Evolutionary conservation across 1,140 invertebrate genomes (phyloP), one percentile per base, ranked within the genome.

Genomic region (Trichogramma pretiosum): DNA sequence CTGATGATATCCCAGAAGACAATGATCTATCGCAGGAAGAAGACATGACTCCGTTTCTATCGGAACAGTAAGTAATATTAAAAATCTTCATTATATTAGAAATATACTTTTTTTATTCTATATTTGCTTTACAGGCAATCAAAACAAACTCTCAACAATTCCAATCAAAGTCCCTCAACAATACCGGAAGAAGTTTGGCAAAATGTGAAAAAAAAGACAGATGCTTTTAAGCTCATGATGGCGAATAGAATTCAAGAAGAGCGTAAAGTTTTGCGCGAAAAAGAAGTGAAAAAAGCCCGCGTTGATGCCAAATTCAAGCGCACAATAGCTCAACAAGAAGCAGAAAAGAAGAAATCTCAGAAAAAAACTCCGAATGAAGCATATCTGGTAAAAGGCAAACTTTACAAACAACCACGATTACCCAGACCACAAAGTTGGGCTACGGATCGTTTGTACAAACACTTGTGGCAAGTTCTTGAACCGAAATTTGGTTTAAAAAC

Each of bases 391-490:
- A 56, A 67, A 42, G 66, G 66, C 0, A 37, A 54, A 9, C 35
- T 53, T 7, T 67, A 65, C 23, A 67, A 56, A 40, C 39, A 23
- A 17, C 64, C 63, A 0, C 59, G 42, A 34, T 53, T 67, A 14
- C 56, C 58, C 3, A 59, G 55, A 16, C 65, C 66, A 0, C 57
- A 57, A 10, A 16, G 24, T 0, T 68, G 66, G 66, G 57, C 26
- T 1, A 67, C 64, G 0, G 38, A 67, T 45, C 50, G 52, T 7
- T 41, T 69, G 2, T 69, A 69, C 14, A 53, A 52, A n/a, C 56
- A 56, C 23, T 34, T 69, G 4, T 65, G 59, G 64, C 60, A 63
- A 11, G 8, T 30, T 1, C 54, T 69, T 57, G 56, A 67, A 26
- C 46, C 61, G 1, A 62, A 59, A 26, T 65, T 50, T 26, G 45